Evolutionary conservation across 2,888 invertebrate genomes (phyloP).

Genomic region (Trimorus sp.): DNA sequence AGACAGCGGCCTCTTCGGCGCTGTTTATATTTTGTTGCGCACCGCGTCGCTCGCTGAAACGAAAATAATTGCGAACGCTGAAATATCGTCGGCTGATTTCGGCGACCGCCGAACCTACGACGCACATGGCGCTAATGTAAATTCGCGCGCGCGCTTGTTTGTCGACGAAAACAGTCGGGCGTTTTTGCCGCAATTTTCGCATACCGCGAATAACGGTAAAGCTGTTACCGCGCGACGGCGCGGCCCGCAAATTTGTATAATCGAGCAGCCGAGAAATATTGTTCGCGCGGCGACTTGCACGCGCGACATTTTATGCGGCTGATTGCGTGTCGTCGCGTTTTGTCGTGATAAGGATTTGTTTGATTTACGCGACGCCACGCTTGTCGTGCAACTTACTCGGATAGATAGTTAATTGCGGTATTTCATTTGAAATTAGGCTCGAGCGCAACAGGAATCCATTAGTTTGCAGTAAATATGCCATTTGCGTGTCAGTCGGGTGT

Average conservation of each 20-base stretch:
- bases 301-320: constrained; percentile 13
- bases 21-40: constrained; percentile 7
- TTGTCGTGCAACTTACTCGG: no score
- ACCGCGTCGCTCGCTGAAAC: background rate
- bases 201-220: constrained; percentile 54
- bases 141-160: constrained; percentile 26
- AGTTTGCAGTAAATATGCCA: no score
- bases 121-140: constrained; percentile 55
- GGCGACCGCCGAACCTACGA: constrained; percentile 26
- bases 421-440: no score
- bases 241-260: constrained; percentile 48
- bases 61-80: constrained; percentile 26
- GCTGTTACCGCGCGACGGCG: constrained; percentile 27
- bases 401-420: no score
- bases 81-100: constrained; percentile 33
- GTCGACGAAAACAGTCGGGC: constrained; percentile 15
- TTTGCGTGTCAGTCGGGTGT: no score
- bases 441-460: no score
- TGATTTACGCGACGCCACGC: constrained; percentile 17
- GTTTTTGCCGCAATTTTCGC: constrained; percentile 55
- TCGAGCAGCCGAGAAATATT: constrained; percentile 44
- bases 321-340: constrained; percentile 36
- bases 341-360: constrained; percentile 29
- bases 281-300: constrained; percentile 34
- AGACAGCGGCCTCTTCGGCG: background rate